Percentiles rank a stretch among this genome's conserved stretches.
Evolutionary conservation across 2,797 vertebrate genomes (phyloP).

Genomic region (Liparis tanakae): DNA sequence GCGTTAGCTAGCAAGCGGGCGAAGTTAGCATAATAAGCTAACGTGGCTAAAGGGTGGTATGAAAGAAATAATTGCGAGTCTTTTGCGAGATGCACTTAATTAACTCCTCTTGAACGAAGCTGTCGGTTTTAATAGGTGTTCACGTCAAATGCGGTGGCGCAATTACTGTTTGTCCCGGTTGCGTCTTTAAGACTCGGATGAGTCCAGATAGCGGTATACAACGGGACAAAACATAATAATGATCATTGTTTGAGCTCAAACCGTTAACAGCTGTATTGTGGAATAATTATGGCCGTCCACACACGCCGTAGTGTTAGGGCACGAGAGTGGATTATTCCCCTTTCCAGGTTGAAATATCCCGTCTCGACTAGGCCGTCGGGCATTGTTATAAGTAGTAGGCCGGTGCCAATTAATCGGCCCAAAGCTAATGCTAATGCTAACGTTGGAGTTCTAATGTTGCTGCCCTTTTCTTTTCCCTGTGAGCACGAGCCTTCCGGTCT

Average conservation of each 20-base stretch:
- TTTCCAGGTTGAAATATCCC: neutral
- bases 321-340: fast-evolving
- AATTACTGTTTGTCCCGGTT: fast-evolving
- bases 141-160: fast-evolving
- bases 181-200: neutral
- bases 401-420: conserved; percentile 22
- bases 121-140: fast-evolving
- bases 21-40: conserved; percentile 68
- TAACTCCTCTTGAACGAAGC: fast-evolving
- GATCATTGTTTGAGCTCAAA: neutral
- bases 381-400: conserved; percentile 27
- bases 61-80: neutral
- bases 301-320: fast-evolving
- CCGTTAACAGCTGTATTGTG: fast-evolving
- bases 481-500: neutral
- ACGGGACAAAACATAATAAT: neutral
- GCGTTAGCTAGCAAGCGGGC: conserved; percentile 21
- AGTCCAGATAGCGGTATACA: neutral
- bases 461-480: neutral
- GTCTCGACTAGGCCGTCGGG: neutral
- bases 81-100: too few species aligned
- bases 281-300: fast-evolving
- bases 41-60: conserved; percentile 29
- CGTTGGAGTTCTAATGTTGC: conserved; percentile 7
- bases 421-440: conserved; percentile 46